Evolutionary conservation across 2,888 invertebrate species (phyloP), one percentile per base, ranked within the genome.

Genomic region (Seladonia tumulorum): DNA sequence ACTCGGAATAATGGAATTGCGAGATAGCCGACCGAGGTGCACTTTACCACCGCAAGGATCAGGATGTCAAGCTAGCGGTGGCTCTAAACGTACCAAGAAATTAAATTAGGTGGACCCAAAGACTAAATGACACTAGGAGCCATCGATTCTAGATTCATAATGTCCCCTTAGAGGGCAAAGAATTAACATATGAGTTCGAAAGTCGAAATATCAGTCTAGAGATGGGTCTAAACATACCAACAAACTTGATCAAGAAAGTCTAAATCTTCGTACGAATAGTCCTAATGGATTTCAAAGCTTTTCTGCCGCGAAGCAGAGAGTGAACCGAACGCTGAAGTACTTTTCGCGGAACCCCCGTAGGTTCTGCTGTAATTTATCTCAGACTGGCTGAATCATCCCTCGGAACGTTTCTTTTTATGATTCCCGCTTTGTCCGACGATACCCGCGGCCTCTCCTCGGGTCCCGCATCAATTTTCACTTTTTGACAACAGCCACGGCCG

Each of bases 401-500:
- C 42, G n/a, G 70, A 42, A 22, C 42, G 70, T 70, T 70, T 42
- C 39, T 70, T 70, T 70, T 70, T 70, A 70, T 14, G 39, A 42
- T 39, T n/a, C 70, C 39, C 39, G 39, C 5, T 42, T 39, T n/a
- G n/a, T n/a, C 42, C 42, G 42, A n/a, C 70, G n/a, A n/a, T 39
- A 14, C 29, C 29, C 35, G 10, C 57, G 14, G 25, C 12, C 57
- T 45, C 22, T 7, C 12, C 45, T 25, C 35, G 12, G 5, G 79
- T 85, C 72, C 79, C 39, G 74, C 82, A 80, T 63, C 77, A 80
- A 83, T 87, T 87, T 87, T 84, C 81, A 76, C 82, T 83, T 86
- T 88, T 90, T 86, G 80, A 81, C 86, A 80, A 79, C 63, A 76
- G 74, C 79, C 74, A 82, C 79, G 57, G 79, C 63, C 83, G 83